Conservation (phyloP, 1,140 invertebrate species). For the Mylabris phalerata region DNA sequence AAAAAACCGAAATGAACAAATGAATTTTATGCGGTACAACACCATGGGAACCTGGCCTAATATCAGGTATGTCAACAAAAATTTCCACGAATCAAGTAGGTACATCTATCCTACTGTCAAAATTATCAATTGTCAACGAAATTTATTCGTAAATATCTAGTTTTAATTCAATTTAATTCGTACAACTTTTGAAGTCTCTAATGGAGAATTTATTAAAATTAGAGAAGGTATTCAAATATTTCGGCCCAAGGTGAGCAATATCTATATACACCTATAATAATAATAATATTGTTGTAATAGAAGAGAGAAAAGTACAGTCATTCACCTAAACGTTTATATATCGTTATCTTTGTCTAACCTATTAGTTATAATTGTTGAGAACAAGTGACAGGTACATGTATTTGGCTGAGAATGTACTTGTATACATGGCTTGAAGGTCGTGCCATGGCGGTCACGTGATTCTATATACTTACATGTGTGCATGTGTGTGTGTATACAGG, state of each 20-base stretch:
- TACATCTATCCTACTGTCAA: not conserved
- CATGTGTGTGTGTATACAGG: not conserved
- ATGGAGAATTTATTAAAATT: constrained; percentile 4
- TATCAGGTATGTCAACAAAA: too few species aligned
- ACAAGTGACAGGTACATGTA: constrained; percentile 3
- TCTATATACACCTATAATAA: not conserved
- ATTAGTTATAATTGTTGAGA: not conserved
- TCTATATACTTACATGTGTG: too few species aligned
- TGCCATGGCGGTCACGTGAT: constrained; percentile 13
- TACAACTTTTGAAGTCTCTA: not conserved
- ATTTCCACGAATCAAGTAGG: not conserved
- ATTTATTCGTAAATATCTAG: too few species aligned
- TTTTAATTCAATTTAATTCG: too few species aligned
- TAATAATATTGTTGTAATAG: too few species aligned
- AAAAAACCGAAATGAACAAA: not conserved
- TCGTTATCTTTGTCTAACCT: not conserved
- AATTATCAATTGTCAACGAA: not conserved
- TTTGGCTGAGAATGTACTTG: constrained; percentile 10
- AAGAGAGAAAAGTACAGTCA: constrained; percentile 21
- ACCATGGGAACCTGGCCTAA: too few species aligned
- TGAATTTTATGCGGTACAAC: too few species aligned
- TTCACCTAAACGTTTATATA: constrained; percentile 19
- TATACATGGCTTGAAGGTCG: constrained; percentile 18
- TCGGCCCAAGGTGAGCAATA: constrained; percentile 29
- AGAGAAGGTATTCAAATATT: constrained; percentile 27